phyloP scores from a whole-genome alignment of 2,113 vertebrate genomes.

The Talpa occidentalis region DNA sequence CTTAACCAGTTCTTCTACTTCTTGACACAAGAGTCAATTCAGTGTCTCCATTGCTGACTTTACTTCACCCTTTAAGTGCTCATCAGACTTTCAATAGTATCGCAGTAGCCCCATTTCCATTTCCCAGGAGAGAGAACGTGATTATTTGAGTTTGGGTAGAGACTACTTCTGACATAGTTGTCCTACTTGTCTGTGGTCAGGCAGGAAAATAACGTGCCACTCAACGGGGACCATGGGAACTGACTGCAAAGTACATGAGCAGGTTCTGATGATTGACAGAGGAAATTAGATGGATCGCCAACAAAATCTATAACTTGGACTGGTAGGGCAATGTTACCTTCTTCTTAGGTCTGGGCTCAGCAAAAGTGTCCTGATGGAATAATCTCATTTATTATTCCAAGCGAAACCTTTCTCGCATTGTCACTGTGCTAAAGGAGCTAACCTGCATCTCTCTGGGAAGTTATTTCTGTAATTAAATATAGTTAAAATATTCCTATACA shows the following conservation, averaged over 20 bases:
- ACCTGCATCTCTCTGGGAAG: slow-evolving; percentile 44
- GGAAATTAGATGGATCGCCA: background rate
- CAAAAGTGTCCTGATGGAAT: background rate
- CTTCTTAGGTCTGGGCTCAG: background rate
- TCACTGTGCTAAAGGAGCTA: slow-evolving; percentile 22
- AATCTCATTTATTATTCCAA: background rate
- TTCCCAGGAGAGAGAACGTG: background rate
- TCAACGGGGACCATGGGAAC: background rate
- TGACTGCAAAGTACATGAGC: background rate
- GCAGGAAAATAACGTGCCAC: background rate
- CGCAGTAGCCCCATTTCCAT: background rate
- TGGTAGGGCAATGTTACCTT: background rate
- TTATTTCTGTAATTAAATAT: slow-evolving; percentile 57
- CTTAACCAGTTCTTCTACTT: background rate
- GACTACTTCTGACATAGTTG: background rate
- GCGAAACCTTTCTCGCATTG: background rate
- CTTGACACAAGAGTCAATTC: slow-evolving; percentile 1
- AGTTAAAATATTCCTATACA: slow-evolving; percentile 23
- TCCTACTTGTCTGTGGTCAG: background rate
- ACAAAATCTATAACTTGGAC: background rate
- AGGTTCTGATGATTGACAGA: background rate
- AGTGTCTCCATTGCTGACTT: background rate
- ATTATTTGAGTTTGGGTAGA: background rate
- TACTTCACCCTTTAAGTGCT: background rate
- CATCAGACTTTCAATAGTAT: background rate